phyloP scores from a whole-genome alignment of 2,888 invertebrate species.

The Callimorpha dominula region DNA sequence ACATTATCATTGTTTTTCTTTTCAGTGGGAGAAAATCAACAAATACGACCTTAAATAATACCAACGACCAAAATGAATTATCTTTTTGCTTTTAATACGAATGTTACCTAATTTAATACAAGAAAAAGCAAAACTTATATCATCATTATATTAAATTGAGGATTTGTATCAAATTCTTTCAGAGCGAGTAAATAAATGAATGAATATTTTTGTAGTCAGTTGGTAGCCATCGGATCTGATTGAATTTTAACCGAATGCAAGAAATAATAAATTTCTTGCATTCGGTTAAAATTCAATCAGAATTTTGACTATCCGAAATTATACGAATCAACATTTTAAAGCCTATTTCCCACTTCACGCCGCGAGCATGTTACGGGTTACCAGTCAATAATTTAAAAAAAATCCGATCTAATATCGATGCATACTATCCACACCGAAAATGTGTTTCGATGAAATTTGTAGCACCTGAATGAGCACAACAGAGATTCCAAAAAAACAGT shows the following conservation, averaged over 20 bases:
- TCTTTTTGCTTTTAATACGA: neutral
- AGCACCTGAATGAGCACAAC: neutral
- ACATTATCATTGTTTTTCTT: too few relatives aligned
- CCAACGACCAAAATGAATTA: neutral
- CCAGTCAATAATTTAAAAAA: neutral
- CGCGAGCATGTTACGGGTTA: neutral
- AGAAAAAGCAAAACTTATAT: neutral
- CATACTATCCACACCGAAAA: too few relatives aligned
- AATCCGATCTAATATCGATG: too few relatives aligned
- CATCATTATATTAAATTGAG: neutral
- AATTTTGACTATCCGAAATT: too few relatives aligned
- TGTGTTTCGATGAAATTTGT: neutral
- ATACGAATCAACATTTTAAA: neutral
- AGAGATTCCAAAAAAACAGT: neutral
- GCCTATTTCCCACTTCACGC: neutral
- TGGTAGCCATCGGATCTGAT: neutral
- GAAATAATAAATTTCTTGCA: too few relatives aligned
- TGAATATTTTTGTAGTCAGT: neutral
- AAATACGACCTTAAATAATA: neutral
- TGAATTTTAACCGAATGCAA: neutral
- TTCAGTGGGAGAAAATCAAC: too few relatives aligned
- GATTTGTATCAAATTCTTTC: too few relatives aligned
- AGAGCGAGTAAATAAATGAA: neutral
- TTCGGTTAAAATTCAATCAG: too few relatives aligned
- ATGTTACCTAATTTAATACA: neutral